Evolutionary conservation across 2,113 vertebrate genomes (phyloP).

Genomic region (Pelodiscus sinensis): DNA sequence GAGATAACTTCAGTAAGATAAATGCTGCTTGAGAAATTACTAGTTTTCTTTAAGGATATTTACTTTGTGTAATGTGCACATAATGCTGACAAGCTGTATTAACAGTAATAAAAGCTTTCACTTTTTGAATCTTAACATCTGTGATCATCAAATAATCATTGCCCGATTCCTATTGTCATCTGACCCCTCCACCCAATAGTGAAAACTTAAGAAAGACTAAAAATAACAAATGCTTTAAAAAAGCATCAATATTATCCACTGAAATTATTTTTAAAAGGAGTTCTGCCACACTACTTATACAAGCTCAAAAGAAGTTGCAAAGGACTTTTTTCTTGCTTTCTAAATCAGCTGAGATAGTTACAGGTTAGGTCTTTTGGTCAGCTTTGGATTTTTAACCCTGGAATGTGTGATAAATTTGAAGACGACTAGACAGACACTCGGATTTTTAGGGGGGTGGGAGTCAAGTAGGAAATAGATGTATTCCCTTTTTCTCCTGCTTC

Average conservation of each 20-base stretch:
- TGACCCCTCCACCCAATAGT: neutral
- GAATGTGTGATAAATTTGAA: neutral
- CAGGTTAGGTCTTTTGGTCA: neutral
- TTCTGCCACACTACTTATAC: neutral
- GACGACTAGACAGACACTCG: neutral
- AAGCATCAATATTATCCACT: neutral
- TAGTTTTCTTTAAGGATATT: neutral
- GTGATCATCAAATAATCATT: neutral
- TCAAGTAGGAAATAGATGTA: neutral
- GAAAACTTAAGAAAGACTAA: neutral
- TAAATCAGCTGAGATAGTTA: neutral
- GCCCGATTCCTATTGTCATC: no score
- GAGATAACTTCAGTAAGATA: neutral
- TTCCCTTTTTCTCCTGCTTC: neutral
- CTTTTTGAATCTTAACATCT: neutral
- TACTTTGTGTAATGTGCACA: neutral
- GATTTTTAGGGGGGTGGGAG: neutral
- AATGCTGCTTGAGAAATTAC: neutral
- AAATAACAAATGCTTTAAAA: neutral
- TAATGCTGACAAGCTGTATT: neutral
- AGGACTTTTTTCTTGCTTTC: constrained; percentile 35
- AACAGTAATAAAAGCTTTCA: neutral
- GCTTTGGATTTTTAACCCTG: neutral
- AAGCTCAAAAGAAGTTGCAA: constrained; percentile 43
- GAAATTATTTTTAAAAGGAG: neutral